phyloP scores from a whole-genome alignment of 2,797 vertebrate genomes.

The Coilia nasus region DNA sequence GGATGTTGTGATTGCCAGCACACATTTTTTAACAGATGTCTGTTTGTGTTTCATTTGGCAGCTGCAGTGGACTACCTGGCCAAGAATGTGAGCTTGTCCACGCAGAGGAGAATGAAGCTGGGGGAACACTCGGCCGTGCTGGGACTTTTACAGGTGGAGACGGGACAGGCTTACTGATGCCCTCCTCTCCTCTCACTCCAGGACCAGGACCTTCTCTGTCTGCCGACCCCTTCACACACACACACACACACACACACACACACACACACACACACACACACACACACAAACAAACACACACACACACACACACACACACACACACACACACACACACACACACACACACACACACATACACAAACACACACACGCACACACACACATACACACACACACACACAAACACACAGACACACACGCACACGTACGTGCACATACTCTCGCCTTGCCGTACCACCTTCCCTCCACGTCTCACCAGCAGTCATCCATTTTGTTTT shows the following conservation, averaged over 20 bases:
- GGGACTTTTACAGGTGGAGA: constrained; percentile 95
- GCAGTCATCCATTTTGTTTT: background rate
- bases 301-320: background rate
- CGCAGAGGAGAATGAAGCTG: constrained; percentile 94
- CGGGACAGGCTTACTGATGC: constrained; percentile 92
- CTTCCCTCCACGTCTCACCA: constrained; percentile 13
- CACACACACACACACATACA: too few relatives aligned
- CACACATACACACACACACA: constrained; percentile 19
- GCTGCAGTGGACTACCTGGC: constrained; percentile 94
- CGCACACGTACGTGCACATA: background rate
- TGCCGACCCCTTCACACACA: constrained; percentile 48
- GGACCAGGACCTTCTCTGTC: constrained; percentile 43
- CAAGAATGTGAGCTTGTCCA: constrained; percentile 96
- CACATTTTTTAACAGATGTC: background rate
- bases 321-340: background rate
- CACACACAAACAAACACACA: background rate
- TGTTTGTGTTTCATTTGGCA: constrained; percentile 45
- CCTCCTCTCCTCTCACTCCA: background rate
- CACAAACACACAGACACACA: background rate
- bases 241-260: constrained; percentile 14
- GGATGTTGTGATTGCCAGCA: background rate
- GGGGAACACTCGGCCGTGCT: constrained; percentile 92
- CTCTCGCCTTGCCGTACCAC: background rate
- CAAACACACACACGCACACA: background rate
- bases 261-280: background rate